A percentile compares a stretch with the other conserved stretches of the same genome.
Conservation (phyloP, 1,140 invertebrate species). For the Heliconius hewitsoni region DNA sequence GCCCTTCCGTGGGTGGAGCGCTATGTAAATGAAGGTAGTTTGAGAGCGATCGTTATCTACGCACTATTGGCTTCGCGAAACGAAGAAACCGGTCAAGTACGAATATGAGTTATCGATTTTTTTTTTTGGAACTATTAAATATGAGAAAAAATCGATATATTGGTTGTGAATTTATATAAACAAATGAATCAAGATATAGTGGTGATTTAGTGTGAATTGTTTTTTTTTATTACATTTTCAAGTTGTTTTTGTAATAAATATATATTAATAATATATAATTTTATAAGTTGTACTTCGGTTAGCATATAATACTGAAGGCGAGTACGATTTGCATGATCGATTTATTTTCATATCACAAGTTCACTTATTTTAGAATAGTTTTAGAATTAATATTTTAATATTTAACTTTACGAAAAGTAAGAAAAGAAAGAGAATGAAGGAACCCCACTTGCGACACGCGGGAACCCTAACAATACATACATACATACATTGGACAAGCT, state of each 20-base stretch:
- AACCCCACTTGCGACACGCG: background rate
- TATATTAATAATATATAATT: no score
- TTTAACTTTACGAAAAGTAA: background rate
- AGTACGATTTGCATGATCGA: no score
- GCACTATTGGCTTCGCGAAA: conserved; percentile 48
- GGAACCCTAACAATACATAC: background rate
- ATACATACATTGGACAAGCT: background rate
- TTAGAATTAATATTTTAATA: no score
- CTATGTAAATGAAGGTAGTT: conserved; percentile 44
- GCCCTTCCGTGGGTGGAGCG: conserved; percentile 38
- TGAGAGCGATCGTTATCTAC: conserved; percentile 41
- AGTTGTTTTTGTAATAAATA: no score
- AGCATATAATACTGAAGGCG: no score
- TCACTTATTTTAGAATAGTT: no score
- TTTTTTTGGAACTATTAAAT: background rate
- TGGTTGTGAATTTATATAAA: background rate
- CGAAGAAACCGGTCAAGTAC: conserved; percentile 35
- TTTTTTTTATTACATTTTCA: no score
- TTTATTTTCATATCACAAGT: no score
- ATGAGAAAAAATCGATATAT: background rate
- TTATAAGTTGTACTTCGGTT: no score
- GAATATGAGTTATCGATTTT: conserved; percentile 17
- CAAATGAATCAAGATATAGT: no score
- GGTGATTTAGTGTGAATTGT: no score
- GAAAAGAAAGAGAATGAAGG: background rate